Evolutionary conservation across 2,888 invertebrate genomes (phyloP).

Genomic region (Ferrisia virgata): DNA sequence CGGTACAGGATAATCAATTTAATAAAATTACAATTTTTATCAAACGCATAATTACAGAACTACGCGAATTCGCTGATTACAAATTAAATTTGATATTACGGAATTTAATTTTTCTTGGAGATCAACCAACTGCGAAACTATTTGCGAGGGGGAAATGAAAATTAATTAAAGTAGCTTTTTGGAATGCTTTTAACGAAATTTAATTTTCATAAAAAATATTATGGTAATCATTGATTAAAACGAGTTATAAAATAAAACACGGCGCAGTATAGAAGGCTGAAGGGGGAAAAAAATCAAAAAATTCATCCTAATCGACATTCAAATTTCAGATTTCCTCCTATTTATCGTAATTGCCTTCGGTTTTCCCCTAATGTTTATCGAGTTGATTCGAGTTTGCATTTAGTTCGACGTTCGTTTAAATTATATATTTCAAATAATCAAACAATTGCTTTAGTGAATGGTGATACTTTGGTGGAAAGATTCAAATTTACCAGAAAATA

Average conservation of each 20-base stretch:
- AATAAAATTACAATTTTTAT: background rate
- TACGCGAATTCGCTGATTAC: background rate
- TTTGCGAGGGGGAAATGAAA: background rate
- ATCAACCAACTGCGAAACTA: conserved; percentile 9
- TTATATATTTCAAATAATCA: no score
- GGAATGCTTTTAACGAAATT: background rate
- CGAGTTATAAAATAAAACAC: background rate
- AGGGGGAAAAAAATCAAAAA: background rate
- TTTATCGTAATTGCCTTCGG: background rate
- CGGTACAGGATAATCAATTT: background rate
- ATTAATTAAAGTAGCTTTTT: conserved; percentile 17
- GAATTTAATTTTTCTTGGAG: background rate
- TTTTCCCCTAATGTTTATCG: no score
- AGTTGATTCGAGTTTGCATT: no score
- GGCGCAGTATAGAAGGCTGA: no score
- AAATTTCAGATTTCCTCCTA: background rate
- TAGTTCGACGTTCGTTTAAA: no score
- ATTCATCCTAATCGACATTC: background rate
- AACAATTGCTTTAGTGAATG: no score
- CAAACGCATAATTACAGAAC: background rate
- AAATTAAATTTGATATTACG: conserved; percentile 5
- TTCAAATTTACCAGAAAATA: no score
- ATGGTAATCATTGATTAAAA: background rate
- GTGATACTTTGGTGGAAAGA: no score
- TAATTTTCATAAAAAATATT: background rate